Percentiles rank a stretch among this genome's conserved stretches.
Conservation (phyloP, 2,113 vertebrate genomes). For the Anarhynchus alexandrinus region DNA sequence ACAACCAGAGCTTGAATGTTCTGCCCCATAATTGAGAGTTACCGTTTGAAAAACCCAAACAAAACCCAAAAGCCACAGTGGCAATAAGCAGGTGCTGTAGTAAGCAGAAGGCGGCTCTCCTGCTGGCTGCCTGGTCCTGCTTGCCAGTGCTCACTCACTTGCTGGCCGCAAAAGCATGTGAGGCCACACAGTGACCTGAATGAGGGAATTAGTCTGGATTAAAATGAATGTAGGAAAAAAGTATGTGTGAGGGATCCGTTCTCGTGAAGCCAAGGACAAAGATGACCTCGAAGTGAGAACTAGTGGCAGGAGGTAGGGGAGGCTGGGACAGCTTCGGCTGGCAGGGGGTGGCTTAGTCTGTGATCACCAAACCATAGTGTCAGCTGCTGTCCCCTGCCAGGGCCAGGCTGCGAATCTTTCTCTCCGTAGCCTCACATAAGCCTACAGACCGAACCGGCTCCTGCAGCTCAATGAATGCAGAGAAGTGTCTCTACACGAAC, state of each 20-base stretch:
- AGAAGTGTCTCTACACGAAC: neutral
- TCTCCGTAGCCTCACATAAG: neutral
- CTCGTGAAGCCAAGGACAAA: neutral
- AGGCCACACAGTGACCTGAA: neutral
- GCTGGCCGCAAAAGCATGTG: neutral
- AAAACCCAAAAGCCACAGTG: neutral
- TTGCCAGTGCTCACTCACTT: neutral
- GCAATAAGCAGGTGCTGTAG: neutral
- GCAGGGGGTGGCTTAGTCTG: neutral
- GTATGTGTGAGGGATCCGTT: neutral
- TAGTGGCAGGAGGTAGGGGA: neutral
- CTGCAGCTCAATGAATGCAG: neutral
- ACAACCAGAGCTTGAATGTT: neutral
- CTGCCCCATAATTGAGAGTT: neutral
- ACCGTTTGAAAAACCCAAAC: neutral
- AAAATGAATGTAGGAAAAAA: neutral
- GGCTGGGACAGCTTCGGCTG: neutral
- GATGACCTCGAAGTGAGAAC: neutral
- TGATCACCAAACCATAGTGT: neutral
- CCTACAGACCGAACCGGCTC: neutral
- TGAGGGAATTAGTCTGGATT: neutral
- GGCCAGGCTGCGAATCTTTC: neutral
- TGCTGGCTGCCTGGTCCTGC: neutral
- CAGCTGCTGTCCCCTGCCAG: neutral
- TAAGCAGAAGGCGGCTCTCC: neutral